Conservation (phyloP, 2,113 vertebrate species). For the Poeciliopsis occidentalis region DNA sequence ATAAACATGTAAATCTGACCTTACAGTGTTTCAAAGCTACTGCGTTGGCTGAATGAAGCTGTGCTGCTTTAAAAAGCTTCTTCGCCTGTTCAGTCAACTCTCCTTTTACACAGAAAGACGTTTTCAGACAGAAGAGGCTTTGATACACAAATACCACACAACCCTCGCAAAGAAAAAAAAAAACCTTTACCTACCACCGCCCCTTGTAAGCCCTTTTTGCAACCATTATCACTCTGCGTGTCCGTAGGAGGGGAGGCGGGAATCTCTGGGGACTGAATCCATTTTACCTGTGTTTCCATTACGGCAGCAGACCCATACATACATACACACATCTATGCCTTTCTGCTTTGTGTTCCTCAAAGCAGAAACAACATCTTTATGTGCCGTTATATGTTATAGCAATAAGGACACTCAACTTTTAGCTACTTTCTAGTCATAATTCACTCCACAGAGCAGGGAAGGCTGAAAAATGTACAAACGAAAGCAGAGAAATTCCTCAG, state of each 20-base stretch:
- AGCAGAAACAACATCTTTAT: not conserved
- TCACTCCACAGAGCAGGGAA: not conserved
- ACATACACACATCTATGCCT: slow-evolving; percentile 5
- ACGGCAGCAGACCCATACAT: not conserved
- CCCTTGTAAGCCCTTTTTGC: slow-evolving; percentile 7
- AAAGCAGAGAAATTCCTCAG: not conserved
- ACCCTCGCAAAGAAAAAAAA: not conserved
- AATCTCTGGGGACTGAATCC: slow-evolving; percentile 32
- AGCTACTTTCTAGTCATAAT: not conserved
- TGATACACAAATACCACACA: slow-evolving; percentile 54
- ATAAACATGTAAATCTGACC: slow-evolving; percentile 76
- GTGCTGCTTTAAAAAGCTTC: slow-evolving; percentile 58
- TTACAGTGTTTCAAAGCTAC: slow-evolving; percentile 67
- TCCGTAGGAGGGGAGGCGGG: not conserved
- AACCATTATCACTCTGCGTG: slow-evolving; percentile 35
- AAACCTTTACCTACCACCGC: not conserved
- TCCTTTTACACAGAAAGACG: slow-evolving; percentile 58
- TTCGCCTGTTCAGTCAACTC: slow-evolving; percentile 43
- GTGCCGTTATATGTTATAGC: not conserved
- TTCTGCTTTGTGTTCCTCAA: not conserved
- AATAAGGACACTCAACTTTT: not conserved
- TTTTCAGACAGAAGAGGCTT: slow-evolving; percentile 60
- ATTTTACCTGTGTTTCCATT: slow-evolving; percentile 31
- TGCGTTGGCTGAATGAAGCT: slow-evolving; percentile 50
- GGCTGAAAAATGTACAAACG: not conserved